Percentiles rank a stretch among this genome's conserved stretches.
phyloP scores from a whole-genome alignment of 2,888 invertebrate species.

The Lochmaea crataegi region DNA sequence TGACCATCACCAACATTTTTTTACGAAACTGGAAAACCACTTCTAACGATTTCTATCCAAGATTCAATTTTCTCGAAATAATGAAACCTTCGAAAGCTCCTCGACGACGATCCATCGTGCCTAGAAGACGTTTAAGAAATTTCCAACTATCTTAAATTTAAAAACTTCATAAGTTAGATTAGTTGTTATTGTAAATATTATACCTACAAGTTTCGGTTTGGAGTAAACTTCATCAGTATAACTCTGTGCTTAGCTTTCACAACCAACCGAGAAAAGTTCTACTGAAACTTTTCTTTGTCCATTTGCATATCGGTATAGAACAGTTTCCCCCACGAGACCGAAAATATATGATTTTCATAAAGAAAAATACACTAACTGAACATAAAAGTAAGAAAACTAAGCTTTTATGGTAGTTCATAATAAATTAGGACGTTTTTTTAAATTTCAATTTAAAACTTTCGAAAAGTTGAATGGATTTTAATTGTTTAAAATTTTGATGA shows the following conservation, averaged over 20 bases:
- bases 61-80: no score
- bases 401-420: no score
- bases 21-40: no score
- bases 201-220: conserved; percentile 29
- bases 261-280: conserved; percentile 12
- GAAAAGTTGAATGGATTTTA: no score
- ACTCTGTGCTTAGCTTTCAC: conserved; percentile 8
- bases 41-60: no score
- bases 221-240: conserved; percentile 40
- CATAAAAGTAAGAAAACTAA: no score
- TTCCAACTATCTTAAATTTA: conserved; percentile 26
- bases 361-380: neutral
- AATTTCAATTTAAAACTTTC: no score
- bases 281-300: conserved; percentile 31
- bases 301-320: conserved; percentile 43
- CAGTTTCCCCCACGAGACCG: conserved; percentile 31
- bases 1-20: no score
- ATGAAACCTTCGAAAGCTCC: no score
- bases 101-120: no score
- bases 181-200: conserved; percentile 43
- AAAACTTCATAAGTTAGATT: conserved; percentile 39
- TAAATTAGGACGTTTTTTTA: no score
- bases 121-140: conserved; percentile 26
- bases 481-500: no score
- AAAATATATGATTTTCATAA: conserved; percentile 34